Evolutionary conservation across 2,113 vertebrate genomes (phyloP).

Genomic region (Amphiprion ocellaris): DNA sequence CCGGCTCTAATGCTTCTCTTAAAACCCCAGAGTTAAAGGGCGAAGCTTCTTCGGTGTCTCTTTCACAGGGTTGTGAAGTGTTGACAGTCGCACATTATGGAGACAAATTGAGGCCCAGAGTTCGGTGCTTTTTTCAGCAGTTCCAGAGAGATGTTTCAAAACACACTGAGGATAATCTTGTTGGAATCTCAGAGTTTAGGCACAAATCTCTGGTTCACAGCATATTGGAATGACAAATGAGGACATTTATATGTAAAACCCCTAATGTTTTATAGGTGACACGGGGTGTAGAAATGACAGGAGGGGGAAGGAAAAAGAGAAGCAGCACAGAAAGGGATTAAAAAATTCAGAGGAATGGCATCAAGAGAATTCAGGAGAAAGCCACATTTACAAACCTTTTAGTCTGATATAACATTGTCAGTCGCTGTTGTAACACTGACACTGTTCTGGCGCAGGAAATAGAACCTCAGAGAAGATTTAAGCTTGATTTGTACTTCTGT

Average conservation of each 20-base stretch:
- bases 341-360: neutral
- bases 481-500: too few species aligned
- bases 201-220: slow-evolving; percentile 21
- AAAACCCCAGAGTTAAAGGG: slow-evolving; percentile 42
- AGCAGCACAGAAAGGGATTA: neutral
- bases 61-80: slow-evolving; percentile 59
- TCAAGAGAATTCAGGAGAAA: neutral
- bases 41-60: slow-evolving; percentile 51
- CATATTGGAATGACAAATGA: slow-evolving; percentile 36
- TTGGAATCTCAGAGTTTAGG: slow-evolving; percentile 39
- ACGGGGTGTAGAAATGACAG: too few species aligned
- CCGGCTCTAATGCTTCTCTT: slow-evolving; percentile 40
- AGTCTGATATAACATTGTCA: slow-evolving; percentile 12
- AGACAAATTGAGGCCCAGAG: slow-evolving; percentile 67
- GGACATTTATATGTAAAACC: slow-evolving; percentile 1
- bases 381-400: neutral
- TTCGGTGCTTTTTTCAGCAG: slow-evolving; percentile 44
- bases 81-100: slow-evolving; percentile 70
- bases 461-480: neutral
- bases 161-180: slow-evolving; percentile 38
- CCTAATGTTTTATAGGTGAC: neutral
- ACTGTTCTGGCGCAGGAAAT: slow-evolving; percentile 8
- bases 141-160: slow-evolving; percentile 50
- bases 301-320: neutral
- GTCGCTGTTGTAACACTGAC: neutral